Evolutionary conservation across 1,140 invertebrate genomes (phyloP).

Genomic region (Fopius arisanus): DNA sequence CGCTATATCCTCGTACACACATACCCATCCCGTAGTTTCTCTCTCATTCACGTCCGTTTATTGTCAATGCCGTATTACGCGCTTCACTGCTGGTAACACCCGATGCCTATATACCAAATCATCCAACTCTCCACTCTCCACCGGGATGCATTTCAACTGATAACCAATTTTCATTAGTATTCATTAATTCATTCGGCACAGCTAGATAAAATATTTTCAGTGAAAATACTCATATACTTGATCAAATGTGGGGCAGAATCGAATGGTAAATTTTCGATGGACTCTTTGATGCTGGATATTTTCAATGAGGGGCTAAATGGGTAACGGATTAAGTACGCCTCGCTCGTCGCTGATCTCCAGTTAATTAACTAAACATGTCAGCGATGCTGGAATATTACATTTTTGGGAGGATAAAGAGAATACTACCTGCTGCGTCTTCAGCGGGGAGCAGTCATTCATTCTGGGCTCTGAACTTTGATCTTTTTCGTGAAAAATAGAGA

Average conservation of each 20-base stretch:
- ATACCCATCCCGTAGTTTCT: conserved; percentile 13
- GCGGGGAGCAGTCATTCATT: not conserved
- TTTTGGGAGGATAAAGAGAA: not conserved
- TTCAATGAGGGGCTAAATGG: not conserved
- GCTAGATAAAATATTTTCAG: not conserved
- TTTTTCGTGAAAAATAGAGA: not conserved
- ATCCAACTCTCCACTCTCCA: conserved; percentile 29
- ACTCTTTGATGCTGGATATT: not conserved
- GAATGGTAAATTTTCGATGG: not conserved
- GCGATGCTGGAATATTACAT: not conserved
- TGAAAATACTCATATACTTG: not conserved
- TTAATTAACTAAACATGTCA: not conserved
- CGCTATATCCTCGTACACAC: not conserved
- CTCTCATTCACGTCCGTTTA: conserved; percentile 36
- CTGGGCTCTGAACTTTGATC: conserved; percentile 4
- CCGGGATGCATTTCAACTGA: conserved; percentile 50
- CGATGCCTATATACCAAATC: conserved; percentile 31
- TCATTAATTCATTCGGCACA: conserved; percentile 25
- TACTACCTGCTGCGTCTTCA: not conserved
- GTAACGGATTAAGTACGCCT: not conserved
- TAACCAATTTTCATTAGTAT: conserved; percentile 64
- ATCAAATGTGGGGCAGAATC: not conserved
- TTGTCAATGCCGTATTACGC: conserved; percentile 48
- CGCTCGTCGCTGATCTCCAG: not conserved
- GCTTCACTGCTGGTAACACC: conserved; percentile 40